phyloP scores from a whole-genome alignment of 2,797 vertebrate species.

The Channa striata region DNA sequence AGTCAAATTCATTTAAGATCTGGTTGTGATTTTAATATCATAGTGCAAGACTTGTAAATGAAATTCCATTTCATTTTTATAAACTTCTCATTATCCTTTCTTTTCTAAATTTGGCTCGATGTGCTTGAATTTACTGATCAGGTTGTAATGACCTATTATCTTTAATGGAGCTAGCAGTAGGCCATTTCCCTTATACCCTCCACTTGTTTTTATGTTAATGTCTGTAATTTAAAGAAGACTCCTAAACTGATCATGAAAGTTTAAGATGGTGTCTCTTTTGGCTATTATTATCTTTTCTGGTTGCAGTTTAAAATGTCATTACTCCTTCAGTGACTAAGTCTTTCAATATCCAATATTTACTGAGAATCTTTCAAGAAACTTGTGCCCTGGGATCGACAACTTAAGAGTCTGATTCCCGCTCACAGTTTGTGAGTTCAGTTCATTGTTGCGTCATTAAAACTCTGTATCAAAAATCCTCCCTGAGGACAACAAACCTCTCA shows the following conservation, averaged over 20 bases:
- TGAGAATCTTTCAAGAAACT: conserved; percentile 17
- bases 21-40: no score
- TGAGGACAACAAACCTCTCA: conserved; percentile 43
- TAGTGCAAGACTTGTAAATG: no score
- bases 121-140: conserved; percentile 42
- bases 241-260: conserved; percentile 36
- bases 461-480: conserved; percentile 52
- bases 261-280: conserved; percentile 8
- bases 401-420: conserved; percentile 64
- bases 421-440: conserved; percentile 46
- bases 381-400: conserved; percentile 26
- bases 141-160: conserved; percentile 57
- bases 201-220: conserved; percentile 61
- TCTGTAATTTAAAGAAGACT: conserved; percentile 46
- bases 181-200: conserved; percentile 41
- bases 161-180: conserved; percentile 40
- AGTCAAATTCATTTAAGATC: no score
- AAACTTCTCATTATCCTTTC: conserved; percentile 31
- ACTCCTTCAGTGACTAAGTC: conserved; percentile 11
- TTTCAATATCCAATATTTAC: conserved; percentile 12
- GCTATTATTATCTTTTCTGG: conserved; percentile 17
- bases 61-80: conserved; percentile 5
- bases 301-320: not conserved
- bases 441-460: conserved; percentile 46
- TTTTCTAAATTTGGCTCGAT: conserved; percentile 47